Evolutionary conservation across 2,888 invertebrate genomes (phyloP).

Genomic region (Drosophila flavopinicola): DNA sequence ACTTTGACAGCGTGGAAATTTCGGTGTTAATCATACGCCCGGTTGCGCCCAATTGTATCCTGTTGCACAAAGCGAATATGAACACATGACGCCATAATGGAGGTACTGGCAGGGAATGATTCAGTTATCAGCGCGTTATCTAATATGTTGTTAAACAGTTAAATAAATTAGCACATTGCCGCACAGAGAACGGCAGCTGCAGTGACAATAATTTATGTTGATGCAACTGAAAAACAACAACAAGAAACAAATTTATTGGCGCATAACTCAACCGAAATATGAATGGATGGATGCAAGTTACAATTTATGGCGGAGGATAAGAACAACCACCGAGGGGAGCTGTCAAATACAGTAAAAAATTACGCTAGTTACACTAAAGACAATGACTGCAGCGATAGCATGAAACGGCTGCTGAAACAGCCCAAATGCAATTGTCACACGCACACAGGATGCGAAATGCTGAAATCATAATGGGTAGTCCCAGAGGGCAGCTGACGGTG

Average conservation of each 20-base stretch:
- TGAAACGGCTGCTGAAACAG: slow-evolving; percentile 18
- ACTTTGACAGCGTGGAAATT: slow-evolving; percentile 41
- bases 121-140: slow-evolving; percentile 13
- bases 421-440: slow-evolving; percentile 64
- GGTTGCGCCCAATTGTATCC: slow-evolving; percentile 50
- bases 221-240: slow-evolving; percentile 48
- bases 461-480: slow-evolving; percentile 66
- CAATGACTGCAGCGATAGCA: slow-evolving; percentile 20
- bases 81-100: slow-evolving; percentile 2
- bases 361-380: slow-evolving; percentile 19
- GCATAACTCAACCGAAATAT: slow-evolving; percentile 62
- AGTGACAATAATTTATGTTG: slow-evolving; percentile 33
- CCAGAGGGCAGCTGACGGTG: slow-evolving; percentile 2
- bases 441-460: slow-evolving; percentile 9
- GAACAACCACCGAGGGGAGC: slow-evolving; percentile 16
- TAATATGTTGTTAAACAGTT: slow-evolving; percentile 28
- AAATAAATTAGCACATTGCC: slow-evolving; percentile 20
- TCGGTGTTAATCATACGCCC: slow-evolving; percentile 68
- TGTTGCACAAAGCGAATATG: slow-evolving; percentile 25
- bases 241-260: slow-evolving; percentile 60
- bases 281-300: slow-evolving; percentile 55
- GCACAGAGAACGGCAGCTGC: slow-evolving; percentile 3
- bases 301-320: slow-evolving; percentile 56
- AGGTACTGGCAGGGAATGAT: neutral
- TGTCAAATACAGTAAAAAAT: slow-evolving; percentile 35